These are phyloP conservation scores for Actinopyga echinites DNA, from an alignment of 53 echinoderm and acorn worm species.

Conservation along the genomic window DNA sequence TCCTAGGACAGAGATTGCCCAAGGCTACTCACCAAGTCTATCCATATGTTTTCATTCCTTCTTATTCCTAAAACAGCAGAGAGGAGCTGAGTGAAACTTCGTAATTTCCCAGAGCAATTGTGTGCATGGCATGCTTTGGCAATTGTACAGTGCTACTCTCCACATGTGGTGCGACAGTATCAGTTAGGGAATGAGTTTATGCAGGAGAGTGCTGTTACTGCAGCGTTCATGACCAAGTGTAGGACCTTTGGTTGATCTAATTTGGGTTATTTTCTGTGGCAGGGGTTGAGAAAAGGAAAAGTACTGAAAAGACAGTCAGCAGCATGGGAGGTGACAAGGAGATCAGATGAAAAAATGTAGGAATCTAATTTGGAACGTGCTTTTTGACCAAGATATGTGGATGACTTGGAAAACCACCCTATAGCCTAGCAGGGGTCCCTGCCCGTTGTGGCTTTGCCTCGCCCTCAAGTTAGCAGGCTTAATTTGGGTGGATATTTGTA, in stretches of 20 bases:
- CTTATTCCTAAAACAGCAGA: too few species aligned
- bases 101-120: too few species aligned
- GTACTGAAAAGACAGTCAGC: not conserved
- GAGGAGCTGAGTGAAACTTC: too few species aligned
- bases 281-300: too few species aligned
- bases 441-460: not conserved
- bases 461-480: slow-evolving; percentile 1
- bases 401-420: slow-evolving; percentile 19
- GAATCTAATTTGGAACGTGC: slow-evolving; percentile 36
- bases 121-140: slow-evolving; percentile 1
- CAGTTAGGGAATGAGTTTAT: too few species aligned
- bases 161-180: not conserved
- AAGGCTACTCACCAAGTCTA: too few species aligned
- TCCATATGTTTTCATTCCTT: too few species aligned
- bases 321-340: slow-evolving; percentile 34
- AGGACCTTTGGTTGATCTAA: too few species aligned
- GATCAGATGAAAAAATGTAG: slow-evolving; percentile 9
- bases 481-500: slow-evolving; percentile 8
- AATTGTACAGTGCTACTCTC: not conserved
- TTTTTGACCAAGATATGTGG: slow-evolving; percentile 26
- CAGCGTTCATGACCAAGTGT: too few species aligned
- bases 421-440: slow-evolving; percentile 25
- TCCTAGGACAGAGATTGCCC: too few species aligned
- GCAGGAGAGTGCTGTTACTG: too few species aligned
- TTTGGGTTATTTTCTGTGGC: too few species aligned